Conservation (phyloP, 2,797 vertebrate genomes). For the Semotilus atromaculatus region DNA sequence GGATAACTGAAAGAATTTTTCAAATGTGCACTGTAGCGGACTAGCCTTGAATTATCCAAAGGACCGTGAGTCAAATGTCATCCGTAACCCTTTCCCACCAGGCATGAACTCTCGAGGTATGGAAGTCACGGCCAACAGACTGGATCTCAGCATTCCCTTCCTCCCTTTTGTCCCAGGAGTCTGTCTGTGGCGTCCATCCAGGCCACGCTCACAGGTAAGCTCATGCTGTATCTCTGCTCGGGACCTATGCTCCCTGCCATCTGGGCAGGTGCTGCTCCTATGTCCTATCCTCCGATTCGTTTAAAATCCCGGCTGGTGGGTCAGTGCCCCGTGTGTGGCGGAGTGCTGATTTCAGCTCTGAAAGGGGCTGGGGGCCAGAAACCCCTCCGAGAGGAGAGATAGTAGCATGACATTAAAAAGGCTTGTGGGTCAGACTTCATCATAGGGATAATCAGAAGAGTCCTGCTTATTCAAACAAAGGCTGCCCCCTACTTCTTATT, state of each 20-base stretch:
- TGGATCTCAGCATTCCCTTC: slow-evolving; percentile 52
- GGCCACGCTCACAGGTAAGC: slow-evolving; percentile 38
- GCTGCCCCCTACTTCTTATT: neutral
- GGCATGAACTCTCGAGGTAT: slow-evolving; percentile 39
- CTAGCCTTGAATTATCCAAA: slow-evolving; percentile 19
- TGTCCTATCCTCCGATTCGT: slow-evolving; percentile 40
- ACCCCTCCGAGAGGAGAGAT: slow-evolving; percentile 36
- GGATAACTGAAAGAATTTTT: neutral
- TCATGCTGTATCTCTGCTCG: slow-evolving; percentile 44
- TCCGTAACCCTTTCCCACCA: slow-evolving; percentile 33
- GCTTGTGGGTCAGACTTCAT: slow-evolving; percentile 28
- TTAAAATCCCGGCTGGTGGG: slow-evolving; percentile 56
- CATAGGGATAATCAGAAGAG: slow-evolving; percentile 8
- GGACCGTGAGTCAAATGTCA: slow-evolving; percentile 26
- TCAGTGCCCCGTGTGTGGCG: slow-evolving; percentile 46
- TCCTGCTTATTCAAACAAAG: neutral
- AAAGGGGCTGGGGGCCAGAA: slow-evolving; percentile 44
- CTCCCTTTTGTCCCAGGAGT: slow-evolving; percentile 42
- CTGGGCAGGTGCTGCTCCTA: slow-evolving; percentile 57
- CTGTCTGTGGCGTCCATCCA: slow-evolving; percentile 50
- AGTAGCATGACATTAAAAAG: slow-evolving; percentile 32
- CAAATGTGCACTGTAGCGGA: neutral
- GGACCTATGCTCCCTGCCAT: slow-evolving; percentile 48
- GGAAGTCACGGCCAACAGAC: slow-evolving; percentile 49
- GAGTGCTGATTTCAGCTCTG: slow-evolving; percentile 45